Conservation (phyloP, 2,113 vertebrate genomes). For the Callorhinus ursinus region DNA sequence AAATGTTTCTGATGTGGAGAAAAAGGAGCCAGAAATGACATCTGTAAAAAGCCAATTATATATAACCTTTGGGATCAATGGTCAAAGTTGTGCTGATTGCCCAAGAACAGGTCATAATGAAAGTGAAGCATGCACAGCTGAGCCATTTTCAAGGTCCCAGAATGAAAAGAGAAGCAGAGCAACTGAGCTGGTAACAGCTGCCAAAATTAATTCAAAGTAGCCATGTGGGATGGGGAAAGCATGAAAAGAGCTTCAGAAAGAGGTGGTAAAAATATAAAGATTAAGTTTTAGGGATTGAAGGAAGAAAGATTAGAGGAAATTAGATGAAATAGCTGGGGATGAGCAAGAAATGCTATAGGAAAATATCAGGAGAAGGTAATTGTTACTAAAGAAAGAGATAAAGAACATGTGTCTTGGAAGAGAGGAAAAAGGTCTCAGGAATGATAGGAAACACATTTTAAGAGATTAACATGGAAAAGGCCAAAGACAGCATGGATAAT, state of each 20-base stretch:
- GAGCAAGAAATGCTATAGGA: background rate
- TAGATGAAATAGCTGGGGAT: constrained; percentile 37
- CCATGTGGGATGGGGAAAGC: background rate
- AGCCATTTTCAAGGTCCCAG: constrained; percentile 42
- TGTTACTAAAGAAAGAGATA: background rate
- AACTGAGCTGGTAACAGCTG: constrained; percentile 33
- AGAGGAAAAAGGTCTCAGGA: background rate
- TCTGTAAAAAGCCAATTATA: background rate
- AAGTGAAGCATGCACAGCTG: constrained; percentile 30
- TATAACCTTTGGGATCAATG: constrained; percentile 33
- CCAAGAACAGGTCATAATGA: constrained; percentile 31
- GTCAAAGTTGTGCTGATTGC: constrained; percentile 12
- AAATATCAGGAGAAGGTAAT: constrained; percentile 21
- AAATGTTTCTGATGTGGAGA: constrained; percentile 7
- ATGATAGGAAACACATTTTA: background rate
- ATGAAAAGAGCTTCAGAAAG: constrained; percentile 49
- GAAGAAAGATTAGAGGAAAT: constrained; percentile 32
- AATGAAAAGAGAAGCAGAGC: constrained; percentile 35
- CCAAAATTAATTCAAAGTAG: constrained; percentile 33
- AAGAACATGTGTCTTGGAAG: background rate
- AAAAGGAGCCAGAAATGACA: constrained; percentile 30
- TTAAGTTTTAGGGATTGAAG: constrained; percentile 10
- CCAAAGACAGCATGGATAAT: background rate
- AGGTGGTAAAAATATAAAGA: constrained; percentile 15
- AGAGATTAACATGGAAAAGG: constrained; percentile 14